A percentile compares a stretch with the other conserved stretches of the same genome.
Evolutionary conservation across 2,888 invertebrate species (phyloP).

Genomic region (Camptogramma bilineatum): DNA sequence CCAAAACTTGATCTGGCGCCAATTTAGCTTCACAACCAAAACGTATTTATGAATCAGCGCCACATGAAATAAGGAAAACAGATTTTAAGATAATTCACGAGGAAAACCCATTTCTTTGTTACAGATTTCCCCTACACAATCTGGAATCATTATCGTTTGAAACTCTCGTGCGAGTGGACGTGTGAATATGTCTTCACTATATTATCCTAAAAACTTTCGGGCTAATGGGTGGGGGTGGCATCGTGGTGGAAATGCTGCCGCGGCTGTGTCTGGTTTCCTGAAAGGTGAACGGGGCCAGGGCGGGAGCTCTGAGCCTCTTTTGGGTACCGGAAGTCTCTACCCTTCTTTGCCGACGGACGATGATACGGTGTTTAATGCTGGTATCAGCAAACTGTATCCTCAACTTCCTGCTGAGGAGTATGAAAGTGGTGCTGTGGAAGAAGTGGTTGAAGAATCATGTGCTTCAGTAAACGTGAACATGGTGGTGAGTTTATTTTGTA

Average conservation of each 20-base stretch:
- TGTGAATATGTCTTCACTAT: slow-evolving; percentile 49
- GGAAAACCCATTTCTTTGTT: slow-evolving; percentile 47
- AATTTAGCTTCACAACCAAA: slow-evolving; percentile 14
- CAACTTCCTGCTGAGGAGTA: slow-evolving; percentile 77
- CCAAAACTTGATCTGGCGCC: slow-evolving; percentile 19
- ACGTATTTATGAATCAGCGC: slow-evolving; percentile 8
- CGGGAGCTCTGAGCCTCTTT: slow-evolving; percentile 58
- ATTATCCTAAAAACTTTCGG: slow-evolving; percentile 79
- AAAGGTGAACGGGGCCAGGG: slow-evolving; percentile 69
- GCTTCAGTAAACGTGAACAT: slow-evolving; percentile 73
- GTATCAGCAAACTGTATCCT: slow-evolving; percentile 69
- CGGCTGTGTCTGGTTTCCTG: slow-evolving; percentile 72
- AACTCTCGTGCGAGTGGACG: slow-evolving; percentile 47
- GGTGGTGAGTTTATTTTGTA: slow-evolving; percentile 68
- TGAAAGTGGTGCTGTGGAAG: slow-evolving; percentile 75
- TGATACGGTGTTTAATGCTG: slow-evolving; percentile 65
- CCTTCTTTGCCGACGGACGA: slow-evolving; percentile 72
- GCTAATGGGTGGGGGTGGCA: slow-evolving; percentile 83
- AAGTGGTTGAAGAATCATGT: slow-evolving; percentile 76
- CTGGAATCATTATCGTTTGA: slow-evolving; percentile 47
- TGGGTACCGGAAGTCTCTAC: slow-evolving; percentile 69
- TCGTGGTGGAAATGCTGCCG: slow-evolving; percentile 60
- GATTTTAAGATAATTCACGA: slow-evolving; percentile 23
- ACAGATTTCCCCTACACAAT: slow-evolving; percentile 42
- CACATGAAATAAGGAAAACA: slow-evolving; percentile 23